phyloP scores from a whole-genome alignment of 2,113 vertebrate genomes.

The Callocephalon fimbriatum region DNA sequence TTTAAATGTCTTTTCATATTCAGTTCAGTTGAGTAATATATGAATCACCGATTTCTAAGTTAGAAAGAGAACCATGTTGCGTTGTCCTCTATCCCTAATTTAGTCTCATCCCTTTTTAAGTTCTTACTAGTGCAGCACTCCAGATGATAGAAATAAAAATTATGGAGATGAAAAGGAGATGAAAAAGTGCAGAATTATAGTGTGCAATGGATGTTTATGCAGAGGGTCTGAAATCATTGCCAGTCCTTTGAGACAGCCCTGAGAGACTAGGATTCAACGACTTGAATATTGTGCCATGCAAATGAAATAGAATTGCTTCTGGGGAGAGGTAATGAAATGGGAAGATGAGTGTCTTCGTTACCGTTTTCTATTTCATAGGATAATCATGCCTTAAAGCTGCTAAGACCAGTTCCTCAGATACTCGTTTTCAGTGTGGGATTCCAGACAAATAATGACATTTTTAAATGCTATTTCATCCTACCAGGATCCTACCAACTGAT shows the following conservation, averaged over 20 bases:
- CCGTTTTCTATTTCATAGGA: conserved; percentile 35
- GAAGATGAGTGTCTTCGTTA: conserved; percentile 21
- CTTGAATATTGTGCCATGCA: conserved; percentile 15
- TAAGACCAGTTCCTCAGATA: background rate
- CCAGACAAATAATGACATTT: background rate
- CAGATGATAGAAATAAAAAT: background rate
- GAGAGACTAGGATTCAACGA: background rate
- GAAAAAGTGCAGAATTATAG: background rate
- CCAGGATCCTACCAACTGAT: background rate
- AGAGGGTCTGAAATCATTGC: background rate
- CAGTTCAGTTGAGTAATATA: background rate
- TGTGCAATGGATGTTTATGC: background rate
- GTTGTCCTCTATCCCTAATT: background rate
- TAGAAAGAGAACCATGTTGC: background rate
- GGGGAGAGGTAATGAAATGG: conserved; percentile 29
- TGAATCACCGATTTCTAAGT: background rate
- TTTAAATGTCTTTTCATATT: background rate
- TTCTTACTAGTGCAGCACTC: background rate
- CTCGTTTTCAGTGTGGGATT: background rate
- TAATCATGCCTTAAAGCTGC: conserved; percentile 32
- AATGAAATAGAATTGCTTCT: conserved; percentile 27
- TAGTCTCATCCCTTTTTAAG: background rate
- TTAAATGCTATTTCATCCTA: background rate
- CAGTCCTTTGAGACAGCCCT: background rate
- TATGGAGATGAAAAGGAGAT: background rate